Percentiles rank a stretch among this genome's conserved stretches.
Evolutionary conservation across 1,140 invertebrate species (phyloP).

Genomic region (Trichonephila clavata): DNA sequence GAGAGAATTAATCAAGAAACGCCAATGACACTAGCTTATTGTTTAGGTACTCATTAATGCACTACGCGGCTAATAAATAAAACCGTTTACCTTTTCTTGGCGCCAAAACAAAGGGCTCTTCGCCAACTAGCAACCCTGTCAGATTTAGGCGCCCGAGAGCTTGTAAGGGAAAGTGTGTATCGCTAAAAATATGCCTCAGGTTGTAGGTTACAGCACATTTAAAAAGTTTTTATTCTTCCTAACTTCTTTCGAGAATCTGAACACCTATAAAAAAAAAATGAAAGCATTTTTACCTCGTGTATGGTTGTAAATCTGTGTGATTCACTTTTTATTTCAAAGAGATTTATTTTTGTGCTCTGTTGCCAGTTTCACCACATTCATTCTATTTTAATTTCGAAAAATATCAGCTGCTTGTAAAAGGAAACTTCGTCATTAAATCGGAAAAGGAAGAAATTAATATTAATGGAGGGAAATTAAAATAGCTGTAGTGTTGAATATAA

Average conservation of each 20-base stretch:
- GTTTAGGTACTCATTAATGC: neutral
- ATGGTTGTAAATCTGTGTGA: neutral
- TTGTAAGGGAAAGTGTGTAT: constrained; percentile 66
- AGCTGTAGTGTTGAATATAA: neutral
- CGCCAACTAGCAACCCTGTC: constrained; percentile 58
- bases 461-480: neutral
- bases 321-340: constrained; percentile 4
- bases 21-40: neutral
- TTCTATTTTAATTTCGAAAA: constrained; percentile 30
- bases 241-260: constrained; percentile 17
- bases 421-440: neutral
- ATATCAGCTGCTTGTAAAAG: neutral
- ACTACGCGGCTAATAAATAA: neutral
- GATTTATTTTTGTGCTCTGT: constrained; percentile 3
- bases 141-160: constrained; percentile 46
- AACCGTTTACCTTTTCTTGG: neutral
- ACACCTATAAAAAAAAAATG: neutral
- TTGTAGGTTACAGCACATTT: constrained; percentile 50
- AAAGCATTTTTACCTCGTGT: neutral
- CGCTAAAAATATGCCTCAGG: constrained; percentile 55
- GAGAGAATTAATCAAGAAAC: neutral
- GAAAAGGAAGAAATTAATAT: constrained; percentile 12
- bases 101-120: neutral
- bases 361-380: neutral
- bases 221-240: constrained; percentile 27